A percentile compares a stretch with the other conserved stretches of the same genome.
phyloP scores from a whole-genome alignment of 2,113 vertebrate genomes.

The Sus scrofa region T2T-Sscrofa CM000819.6:42934501-42935000 shows the following conservation, averaged over 20 bases:
- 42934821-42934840: background rate
- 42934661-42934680: background rate
- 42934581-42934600: no score
- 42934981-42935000: background rate
- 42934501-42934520: no score
- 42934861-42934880: background rate
- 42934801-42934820: background rate
- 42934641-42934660: background rate
- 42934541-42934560: no score
- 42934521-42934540: no score
- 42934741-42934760: background rate
- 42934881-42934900: background rate
- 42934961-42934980: background rate
- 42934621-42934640: background rate
- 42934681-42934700: background rate
- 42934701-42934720: background rate
- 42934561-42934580: no score
- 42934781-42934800: background rate
- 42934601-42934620: no score
- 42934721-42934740: background rate
- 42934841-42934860: background rate
- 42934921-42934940: no score
- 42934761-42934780: background rate
- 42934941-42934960: background rate
- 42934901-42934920: no score